Percentiles rank a stretch among this genome's conserved stretches.
phyloP scores from a whole-genome alignment of 2,113 vertebrate genomes.

The Syrmaticus mikado region DNA sequence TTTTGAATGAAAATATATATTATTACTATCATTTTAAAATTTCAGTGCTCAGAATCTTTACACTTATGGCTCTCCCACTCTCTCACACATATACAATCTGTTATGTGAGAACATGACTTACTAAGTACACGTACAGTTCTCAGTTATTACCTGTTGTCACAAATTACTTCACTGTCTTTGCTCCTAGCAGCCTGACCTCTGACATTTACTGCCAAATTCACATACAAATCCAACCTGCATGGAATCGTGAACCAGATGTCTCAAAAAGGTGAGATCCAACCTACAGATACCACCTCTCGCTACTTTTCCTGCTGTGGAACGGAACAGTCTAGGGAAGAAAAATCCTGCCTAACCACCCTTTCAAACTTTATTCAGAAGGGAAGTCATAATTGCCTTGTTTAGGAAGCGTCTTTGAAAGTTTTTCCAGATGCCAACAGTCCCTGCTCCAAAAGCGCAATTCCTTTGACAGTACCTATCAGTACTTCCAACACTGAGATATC shows the following conservation, averaged over 20 bases:
- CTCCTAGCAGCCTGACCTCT: background rate
- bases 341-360: background rate
- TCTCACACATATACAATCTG: background rate
- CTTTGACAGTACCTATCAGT: background rate
- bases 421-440: background rate
- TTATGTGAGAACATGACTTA: accelerated
- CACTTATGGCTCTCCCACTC: background rate
- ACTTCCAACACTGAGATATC: background rate
- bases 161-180: background rate
- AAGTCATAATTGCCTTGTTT: background rate
- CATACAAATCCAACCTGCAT: background rate
- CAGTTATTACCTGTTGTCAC: too few relatives aligned
- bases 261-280: background rate
- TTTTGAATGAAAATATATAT: background rate
- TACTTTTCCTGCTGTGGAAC: background rate
- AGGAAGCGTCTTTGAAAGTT: too few relatives aligned
- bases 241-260: background rate
- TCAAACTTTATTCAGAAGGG: background rate
- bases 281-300: background rate
- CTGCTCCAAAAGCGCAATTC: background rate
- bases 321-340: background rate
- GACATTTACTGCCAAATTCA: background rate
- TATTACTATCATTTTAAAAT: background rate
- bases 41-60: background rate
- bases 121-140: background rate